Conservation (phyloP, 2,888 invertebrate genomes). For the Plagodis dolabraria region DNA sequence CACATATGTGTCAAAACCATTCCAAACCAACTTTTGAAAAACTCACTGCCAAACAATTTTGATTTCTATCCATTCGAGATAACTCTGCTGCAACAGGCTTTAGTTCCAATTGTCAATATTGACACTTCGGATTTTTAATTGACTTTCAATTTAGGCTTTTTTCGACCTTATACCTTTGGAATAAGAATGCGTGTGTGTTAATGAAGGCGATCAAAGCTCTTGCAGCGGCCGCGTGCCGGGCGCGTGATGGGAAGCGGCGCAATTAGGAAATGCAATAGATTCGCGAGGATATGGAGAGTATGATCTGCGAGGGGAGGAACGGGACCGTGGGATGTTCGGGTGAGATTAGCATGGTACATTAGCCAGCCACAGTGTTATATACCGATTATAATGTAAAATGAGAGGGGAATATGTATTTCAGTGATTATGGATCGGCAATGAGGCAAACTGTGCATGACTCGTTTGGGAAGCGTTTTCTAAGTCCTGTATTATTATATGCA, state of each 20-base stretch:
- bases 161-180: constrained; percentile 18
- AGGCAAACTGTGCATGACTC: background rate
- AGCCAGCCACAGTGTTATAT: constrained; percentile 25
- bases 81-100: background rate
- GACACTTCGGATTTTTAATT: constrained; percentile 33
- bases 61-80: constrained; percentile 2
- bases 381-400: constrained; percentile 5
- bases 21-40: constrained; percentile 12
- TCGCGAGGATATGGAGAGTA: constrained; percentile 60
- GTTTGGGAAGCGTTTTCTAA: too few relatives aligned
- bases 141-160: constrained; percentile 25
- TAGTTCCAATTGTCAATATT: constrained; percentile 24
- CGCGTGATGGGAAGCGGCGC: constrained; percentile 73
- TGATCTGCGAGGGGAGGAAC: constrained; percentile 39
- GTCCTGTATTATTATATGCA: too few relatives aligned
- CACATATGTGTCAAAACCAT: constrained; percentile 9
- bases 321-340: constrained; percentile 30
- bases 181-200: constrained; percentile 40
- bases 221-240: constrained; percentile 75
- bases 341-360: constrained; percentile 29
- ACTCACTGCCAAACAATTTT: constrained; percentile 2
- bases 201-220: constrained; percentile 39
- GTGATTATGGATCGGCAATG: constrained; percentile 2
- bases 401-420: background rate
- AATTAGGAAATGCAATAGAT: constrained; percentile 80